Evolutionary conservation across 2,113 vertebrate genomes (phyloP).

Genomic region (Ageneiosus marmoratus): DNA sequence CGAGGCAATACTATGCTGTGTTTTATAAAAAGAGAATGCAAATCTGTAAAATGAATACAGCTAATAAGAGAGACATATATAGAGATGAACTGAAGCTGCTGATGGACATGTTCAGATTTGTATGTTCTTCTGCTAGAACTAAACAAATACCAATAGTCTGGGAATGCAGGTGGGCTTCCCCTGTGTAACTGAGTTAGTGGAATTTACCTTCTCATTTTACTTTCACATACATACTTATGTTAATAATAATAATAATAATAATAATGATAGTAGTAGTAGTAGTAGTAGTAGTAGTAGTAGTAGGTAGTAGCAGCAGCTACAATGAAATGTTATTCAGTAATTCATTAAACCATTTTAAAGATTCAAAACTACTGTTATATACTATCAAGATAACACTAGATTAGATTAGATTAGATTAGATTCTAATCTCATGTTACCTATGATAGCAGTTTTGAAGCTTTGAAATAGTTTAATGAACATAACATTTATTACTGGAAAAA

Average conservation of each 20-base stretch:
- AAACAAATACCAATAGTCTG: slow-evolving; percentile 13
- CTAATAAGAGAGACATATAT: background rate
- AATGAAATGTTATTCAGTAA: background rate
- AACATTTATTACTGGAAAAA: background rate
- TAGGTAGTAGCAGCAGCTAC: too few relatives aligned
- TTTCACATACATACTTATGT: background rate
- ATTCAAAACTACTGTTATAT: background rate
- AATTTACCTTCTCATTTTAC: background rate
- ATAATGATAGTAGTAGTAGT: background rate
- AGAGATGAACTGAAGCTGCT: background rate
- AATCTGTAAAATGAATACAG: slow-evolving; percentile 16
- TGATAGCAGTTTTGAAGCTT: too few relatives aligned
- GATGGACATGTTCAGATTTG: slow-evolving; percentile 31
- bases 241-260: background rate
- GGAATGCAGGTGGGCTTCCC: slow-evolving; percentile 24
- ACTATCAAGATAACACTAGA: background rate
- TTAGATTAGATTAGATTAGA: too few relatives aligned
- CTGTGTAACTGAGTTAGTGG: background rate
- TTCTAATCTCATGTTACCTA: too few relatives aligned
- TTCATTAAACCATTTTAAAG: background rate
- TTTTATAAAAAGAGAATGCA: slow-evolving; percentile 8
- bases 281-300: background rate
- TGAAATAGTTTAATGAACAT: too few relatives aligned
- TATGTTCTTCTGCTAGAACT: slow-evolving; percentile 10
- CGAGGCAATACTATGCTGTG: slow-evolving; percentile 2